Evolutionary conservation across 2,797 vertebrate species (phyloP), one percentile per base, ranked within the genome.

Genomic region (Prunella strophiata): DNA sequence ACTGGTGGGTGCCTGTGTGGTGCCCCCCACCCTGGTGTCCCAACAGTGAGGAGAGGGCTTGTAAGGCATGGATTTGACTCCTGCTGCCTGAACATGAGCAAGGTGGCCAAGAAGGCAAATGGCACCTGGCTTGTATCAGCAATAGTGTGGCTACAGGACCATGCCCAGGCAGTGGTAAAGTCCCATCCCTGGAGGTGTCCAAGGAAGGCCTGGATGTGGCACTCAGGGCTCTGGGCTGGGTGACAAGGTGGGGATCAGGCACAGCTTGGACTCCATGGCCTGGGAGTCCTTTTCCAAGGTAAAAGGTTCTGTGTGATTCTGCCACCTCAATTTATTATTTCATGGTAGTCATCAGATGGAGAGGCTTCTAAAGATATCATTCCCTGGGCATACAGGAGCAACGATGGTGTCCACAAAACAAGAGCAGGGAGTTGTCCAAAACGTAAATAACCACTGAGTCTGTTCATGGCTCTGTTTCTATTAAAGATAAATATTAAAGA

Each of bases 401-500:
- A n/a, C 0, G 0, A 16, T 51, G 19, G 16, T 73, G 57, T 59
- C 66, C 51, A 38, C 32, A 47, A 61, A 79, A 7, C 1, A 9
- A 73, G 51, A 48, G 55, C 73, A 82, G 38, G 36, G 78, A 74
- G 16, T 86, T 59, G 73, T 72, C 71, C 42, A 36, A 79, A 70
- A 52, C 17, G 30, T 43, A 87, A 96, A 89, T 92, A 91, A 79
- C 59, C 59, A 30, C 32, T 1, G 13, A 13, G 43, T n/a, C 52
- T 80, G 15, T 40, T 10, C 2, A 36, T 30, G 38, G 32, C 16
- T 85, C 92, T 62, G 55, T 48, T 94, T 78, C 94, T 91, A 76
- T 85, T 92, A 87, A 85, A 66, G 47, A 91, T 20, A 92, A 93
- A 66, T 73, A 92, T 67, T 29, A 15, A 48, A 27, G 71, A 73